phyloP scores from a whole-genome alignment of 2,888 invertebrate species.

The Drosophila eohydei region DNA sequence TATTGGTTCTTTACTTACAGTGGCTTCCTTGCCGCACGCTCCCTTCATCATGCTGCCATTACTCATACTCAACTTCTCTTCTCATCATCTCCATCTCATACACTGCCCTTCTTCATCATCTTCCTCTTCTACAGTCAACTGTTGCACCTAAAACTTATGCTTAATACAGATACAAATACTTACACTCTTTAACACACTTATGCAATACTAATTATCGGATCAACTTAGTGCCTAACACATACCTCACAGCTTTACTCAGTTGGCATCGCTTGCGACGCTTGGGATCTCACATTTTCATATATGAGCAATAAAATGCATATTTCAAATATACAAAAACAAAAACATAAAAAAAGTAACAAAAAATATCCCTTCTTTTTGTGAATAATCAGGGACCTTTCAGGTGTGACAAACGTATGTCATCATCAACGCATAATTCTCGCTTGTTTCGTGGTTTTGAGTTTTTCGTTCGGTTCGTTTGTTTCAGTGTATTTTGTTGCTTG shows the following conservation, averaged over 20 bases:
- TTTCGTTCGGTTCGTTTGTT: slow-evolving; percentile 44
- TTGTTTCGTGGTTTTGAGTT: slow-evolving; percentile 48
- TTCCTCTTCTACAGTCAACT: slow-evolving; percentile 56
- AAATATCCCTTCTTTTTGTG: slow-evolving; percentile 24
- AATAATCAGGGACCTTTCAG: slow-evolving; percentile 14
- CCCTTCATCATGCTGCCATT: slow-evolving; percentile 21
- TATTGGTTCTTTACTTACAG: slow-evolving; percentile 83
- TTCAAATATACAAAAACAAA: slow-evolving; percentile 69
- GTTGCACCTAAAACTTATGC: slow-evolving; percentile 68
- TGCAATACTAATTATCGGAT: slow-evolving; percentile 64
- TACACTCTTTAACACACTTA: slow-evolving; percentile 60
- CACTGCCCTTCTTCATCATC: slow-evolving; percentile 24
- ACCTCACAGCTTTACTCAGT: slow-evolving; percentile 52
- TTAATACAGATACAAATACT: slow-evolving; percentile 49
- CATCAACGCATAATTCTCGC: slow-evolving; percentile 74
- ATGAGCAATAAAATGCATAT: slow-evolving; percentile 67
- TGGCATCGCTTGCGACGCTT: slow-evolving; percentile 57
- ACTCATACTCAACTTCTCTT: slow-evolving; percentile 23
- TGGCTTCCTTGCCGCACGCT: slow-evolving; percentile 82
- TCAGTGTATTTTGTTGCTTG: slow-evolving; percentile 21
- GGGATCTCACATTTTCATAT: slow-evolving; percentile 33
- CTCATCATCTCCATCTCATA: slow-evolving; percentile 31
- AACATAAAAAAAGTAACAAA: slow-evolving; percentile 28
- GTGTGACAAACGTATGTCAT: slow-evolving; percentile 46
- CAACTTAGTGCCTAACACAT: slow-evolving; percentile 66